phyloP scores from a whole-genome alignment of 2,888 invertebrate species.

The Glomeris marginata region DNA sequence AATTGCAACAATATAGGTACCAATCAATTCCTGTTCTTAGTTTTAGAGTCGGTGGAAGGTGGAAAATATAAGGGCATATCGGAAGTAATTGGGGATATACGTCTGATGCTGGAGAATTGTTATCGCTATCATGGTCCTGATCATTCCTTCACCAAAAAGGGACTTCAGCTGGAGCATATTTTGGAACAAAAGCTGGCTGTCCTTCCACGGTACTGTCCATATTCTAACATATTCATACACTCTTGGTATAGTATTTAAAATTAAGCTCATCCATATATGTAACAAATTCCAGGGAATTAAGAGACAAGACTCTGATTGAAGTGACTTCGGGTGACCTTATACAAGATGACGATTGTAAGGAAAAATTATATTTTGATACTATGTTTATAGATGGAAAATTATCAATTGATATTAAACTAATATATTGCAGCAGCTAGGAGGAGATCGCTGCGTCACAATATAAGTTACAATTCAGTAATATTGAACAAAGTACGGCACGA shows the following conservation, averaged over 20 bases:
- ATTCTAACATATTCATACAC: not conserved
- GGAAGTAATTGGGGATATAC: constrained; percentile 34
- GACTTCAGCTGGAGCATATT: constrained; percentile 32
- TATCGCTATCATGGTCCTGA: constrained; percentile 36
- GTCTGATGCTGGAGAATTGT: constrained; percentile 36
- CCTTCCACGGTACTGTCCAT: constrained; percentile 29
- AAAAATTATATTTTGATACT: too few species aligned
- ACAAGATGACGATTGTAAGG: constrained; percentile 19
- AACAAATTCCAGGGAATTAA: constrained; percentile 23
- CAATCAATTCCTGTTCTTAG: too few species aligned
- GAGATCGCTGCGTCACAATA: constrained; percentile 20
- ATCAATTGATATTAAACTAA: not conserved
- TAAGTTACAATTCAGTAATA: constrained; percentile 24
- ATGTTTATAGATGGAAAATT: too few species aligned
- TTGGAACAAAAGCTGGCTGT: constrained; percentile 34
- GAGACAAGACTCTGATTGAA: constrained; percentile 27
- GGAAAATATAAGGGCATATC: constrained; percentile 31
- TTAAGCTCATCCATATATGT: not conserved
- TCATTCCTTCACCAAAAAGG: constrained; percentile 32
- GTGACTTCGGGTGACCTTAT: constrained; percentile 22
- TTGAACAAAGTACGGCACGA: constrained; percentile 29
- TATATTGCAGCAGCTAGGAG: constrained; percentile 2
- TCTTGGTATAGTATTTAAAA: not conserved
- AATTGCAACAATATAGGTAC: too few species aligned
- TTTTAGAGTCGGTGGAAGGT: constrained; percentile 19